These are phyloP conservation scores for Hirtodrosophila trivittata DNA, from an alignment of 2,888 invertebrate species.

Conservation along the genomic window DNA sequence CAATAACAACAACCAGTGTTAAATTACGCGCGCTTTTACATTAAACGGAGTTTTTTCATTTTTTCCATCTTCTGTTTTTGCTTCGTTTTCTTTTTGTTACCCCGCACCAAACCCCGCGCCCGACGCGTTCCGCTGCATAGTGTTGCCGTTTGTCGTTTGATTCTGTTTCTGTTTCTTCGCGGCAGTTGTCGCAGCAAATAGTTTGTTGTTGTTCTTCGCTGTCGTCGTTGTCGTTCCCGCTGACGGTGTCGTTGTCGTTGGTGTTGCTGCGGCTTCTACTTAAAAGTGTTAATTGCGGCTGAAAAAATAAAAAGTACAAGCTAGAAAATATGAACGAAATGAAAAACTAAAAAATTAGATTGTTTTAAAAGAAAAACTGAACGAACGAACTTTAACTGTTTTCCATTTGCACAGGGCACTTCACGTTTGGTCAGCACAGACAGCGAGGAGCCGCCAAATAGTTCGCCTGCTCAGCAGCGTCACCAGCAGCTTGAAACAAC, in stretches of 20 bases:
- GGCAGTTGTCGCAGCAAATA: conserved; percentile 44
- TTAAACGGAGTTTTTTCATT: conserved; percentile 50
- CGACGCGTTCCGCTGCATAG: too few species aligned
- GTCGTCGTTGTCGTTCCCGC: conserved; percentile 5
- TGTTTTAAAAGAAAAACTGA: too few species aligned
- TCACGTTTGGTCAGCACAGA: conserved; percentile 88
- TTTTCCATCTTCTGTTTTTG: conserved; percentile 18
- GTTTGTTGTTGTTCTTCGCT: conserved; percentile 1
- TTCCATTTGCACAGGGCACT: conserved; percentile 84
- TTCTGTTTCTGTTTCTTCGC: conserved; percentile 29
- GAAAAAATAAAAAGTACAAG: conserved; percentile 30
- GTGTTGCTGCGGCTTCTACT: too few species aligned
- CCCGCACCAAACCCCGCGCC: too few species aligned
- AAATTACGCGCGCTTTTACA: conserved; percentile 79
- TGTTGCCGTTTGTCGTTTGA: conserved; percentile 21
- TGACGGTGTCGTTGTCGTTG: too few species aligned
- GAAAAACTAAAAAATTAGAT: too few species aligned
- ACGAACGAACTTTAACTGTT: too few species aligned
- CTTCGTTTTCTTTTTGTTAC: conserved; percentile 33
- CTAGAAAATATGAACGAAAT: background rate
- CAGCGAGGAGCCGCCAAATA: conserved; percentile 85
- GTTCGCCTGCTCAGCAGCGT: conserved; percentile 69
- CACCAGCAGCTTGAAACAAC: conserved; percentile 31
- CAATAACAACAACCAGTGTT: conserved; percentile 57
- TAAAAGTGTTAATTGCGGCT: conserved; percentile 39